Conservation (phyloP, 2,888 invertebrate genomes). For the Polietes domitor region DNA sequence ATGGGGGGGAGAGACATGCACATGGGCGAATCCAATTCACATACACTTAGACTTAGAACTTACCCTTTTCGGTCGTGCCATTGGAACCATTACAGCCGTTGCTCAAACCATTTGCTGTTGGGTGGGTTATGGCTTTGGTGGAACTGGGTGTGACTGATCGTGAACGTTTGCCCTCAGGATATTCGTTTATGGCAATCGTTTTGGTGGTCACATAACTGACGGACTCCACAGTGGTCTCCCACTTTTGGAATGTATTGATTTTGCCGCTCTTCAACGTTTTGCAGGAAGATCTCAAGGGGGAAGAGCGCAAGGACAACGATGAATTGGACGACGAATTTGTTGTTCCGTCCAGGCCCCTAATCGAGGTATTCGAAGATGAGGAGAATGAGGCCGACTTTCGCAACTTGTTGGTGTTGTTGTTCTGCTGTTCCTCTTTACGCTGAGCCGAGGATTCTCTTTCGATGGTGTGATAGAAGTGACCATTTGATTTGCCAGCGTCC, state of each 20-base stretch:
- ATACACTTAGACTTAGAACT: constrained; percentile 19
- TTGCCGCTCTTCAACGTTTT: constrained; percentile 77
- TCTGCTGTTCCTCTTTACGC: constrained; percentile 28
- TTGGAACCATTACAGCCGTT: constrained; percentile 45
- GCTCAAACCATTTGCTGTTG: constrained; percentile 1
- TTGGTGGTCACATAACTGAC: constrained; percentile 80
- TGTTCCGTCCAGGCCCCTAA: constrained; percentile 29
- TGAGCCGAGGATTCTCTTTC: constrained; percentile 30
- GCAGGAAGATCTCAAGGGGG: constrained; percentile 70
- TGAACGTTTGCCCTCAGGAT: constrained; percentile 51
- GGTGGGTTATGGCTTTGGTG: neutral
- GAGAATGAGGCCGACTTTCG: constrained; percentile 77
- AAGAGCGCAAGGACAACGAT: constrained; percentile 73
- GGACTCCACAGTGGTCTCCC: constrained; percentile 80
- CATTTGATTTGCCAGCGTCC: constrained; percentile 13
- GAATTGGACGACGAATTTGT: constrained; percentile 58
- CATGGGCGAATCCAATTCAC: constrained; percentile 33
- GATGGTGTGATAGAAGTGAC: constrained; percentile 42
- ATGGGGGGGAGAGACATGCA: constrained; percentile 35
- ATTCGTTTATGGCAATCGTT: constrained; percentile 72
- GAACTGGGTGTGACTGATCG: constrained; percentile 39
- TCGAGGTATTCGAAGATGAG: constrained; percentile 71
- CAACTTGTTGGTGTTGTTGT: constrained; percentile 66
- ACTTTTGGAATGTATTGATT: constrained; percentile 80
- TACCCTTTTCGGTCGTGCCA: constrained; percentile 48